Conservation (phyloP, 2,797 vertebrate genomes). For the Gambelia wislizenii region DNA sequence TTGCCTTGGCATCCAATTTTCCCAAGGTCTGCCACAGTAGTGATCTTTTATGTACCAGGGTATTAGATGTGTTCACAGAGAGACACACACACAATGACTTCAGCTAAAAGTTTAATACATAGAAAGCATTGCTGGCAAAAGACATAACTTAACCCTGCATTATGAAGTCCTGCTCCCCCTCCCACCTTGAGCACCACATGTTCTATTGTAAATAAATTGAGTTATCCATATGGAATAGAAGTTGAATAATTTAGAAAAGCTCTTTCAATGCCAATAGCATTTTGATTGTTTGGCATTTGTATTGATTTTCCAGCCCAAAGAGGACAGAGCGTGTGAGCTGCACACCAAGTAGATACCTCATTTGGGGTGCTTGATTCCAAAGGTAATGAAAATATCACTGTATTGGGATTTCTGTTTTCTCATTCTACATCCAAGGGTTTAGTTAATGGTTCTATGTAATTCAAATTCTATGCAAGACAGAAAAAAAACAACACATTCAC, state of each 20-base stretch:
- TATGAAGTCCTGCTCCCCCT: slow-evolving; percentile 27
- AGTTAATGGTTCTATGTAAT: slow-evolving; percentile 4
- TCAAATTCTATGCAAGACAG: slow-evolving; percentile 17
- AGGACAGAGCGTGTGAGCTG: slow-evolving; percentile 6
- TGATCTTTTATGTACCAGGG: slow-evolving; percentile 9
- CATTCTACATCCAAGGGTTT: slow-evolving; percentile 5
- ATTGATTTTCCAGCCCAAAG: slow-evolving; percentile 28
- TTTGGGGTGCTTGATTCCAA: slow-evolving; percentile 13
- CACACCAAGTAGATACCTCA: neutral
- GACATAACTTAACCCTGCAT: slow-evolving; percentile 26
- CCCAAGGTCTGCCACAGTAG: slow-evolving; percentile 18
- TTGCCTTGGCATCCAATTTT: slow-evolving; percentile 21
- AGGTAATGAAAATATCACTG: slow-evolving; percentile 1
- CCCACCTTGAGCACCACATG: neutral
- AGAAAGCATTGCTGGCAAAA: slow-evolving; percentile 11
- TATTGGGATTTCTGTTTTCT: slow-evolving; percentile 2
- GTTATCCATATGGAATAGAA: slow-evolving; percentile 22
- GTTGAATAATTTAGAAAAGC: slow-evolving; percentile 27
- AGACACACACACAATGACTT: neutral
- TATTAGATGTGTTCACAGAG: neutral
- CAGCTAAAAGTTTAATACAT: slow-evolving; percentile 24
- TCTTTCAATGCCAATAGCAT: slow-evolving; percentile 28
- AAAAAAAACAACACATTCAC: slow-evolving; percentile 44
- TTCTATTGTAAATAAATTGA: slow-evolving; percentile 42
- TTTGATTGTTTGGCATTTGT: slow-evolving; percentile 39